Evolutionary conservation across 2,113 vertebrate genomes (phyloP), one percentile per base, ranked within the genome.

Genomic region (Channa argus): DNA sequence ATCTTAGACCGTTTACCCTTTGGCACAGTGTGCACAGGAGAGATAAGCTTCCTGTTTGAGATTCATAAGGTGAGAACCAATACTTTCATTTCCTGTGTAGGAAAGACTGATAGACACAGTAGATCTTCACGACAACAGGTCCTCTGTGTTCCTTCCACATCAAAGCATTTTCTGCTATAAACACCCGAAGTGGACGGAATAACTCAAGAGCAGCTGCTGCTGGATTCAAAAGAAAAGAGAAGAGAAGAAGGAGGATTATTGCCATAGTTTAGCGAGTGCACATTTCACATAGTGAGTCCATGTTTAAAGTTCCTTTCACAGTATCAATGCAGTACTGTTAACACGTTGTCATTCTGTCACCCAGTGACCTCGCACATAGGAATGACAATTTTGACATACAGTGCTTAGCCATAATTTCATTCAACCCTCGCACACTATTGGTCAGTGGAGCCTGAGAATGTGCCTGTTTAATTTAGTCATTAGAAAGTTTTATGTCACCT

Each of bases 101-200:
- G 46, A 1, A 2, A 43, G 43, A 63, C 1, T 63, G 36, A 64
- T 11, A 34, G 3, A 5, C 7, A 34, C 12, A 44, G 24, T 33
- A 8, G 3, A 61, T 39, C 14, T 44, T 45, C 56, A 44, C 13
- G 34, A 12, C 41, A 1, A 12, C 54, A 37, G 50, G 50, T 51
- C 47, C 36, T 69, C 50, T 34, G 41, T 15, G 9, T 24, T 53
- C 2, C 10, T 24, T 38, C 8, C 8, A 47, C 8, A 24, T 24
- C 24, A 24, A 24, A 24, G 24, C 24, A 70, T 50, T 47, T 70
- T 39, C 56, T 45, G 53, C 58, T 43, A 2, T 58, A 78, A 56
- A 43, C 43, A 65, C 59, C 82, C 34, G 43, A 78, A 66, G 65
- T 84, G 36, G 77, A 78, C 44, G 70, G n/a, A 52, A 75, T 63